These are phyloP conservation scores for Eulemur macaco DNA, from an alignment of 2,113 vertebrate species.

Conservation along the genomic window DNA sequence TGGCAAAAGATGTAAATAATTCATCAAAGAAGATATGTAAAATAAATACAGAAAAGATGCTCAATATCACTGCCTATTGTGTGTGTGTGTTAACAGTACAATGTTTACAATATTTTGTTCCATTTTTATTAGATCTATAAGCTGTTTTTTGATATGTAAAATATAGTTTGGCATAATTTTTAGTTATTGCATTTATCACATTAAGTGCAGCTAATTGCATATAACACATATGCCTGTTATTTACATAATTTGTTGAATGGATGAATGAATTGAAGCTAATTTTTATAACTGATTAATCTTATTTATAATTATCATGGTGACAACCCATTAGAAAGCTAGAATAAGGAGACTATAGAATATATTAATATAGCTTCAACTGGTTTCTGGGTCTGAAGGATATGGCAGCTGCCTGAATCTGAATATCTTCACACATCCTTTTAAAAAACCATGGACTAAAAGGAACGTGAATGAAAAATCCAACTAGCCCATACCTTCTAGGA, in stretches of 20 bases:
- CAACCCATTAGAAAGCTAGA: not conserved
- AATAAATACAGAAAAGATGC: not conserved
- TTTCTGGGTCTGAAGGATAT: not conserved
- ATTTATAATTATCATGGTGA: not conserved
- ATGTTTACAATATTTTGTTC: constrained; percentile 58
- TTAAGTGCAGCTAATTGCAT: constrained; percentile 29
- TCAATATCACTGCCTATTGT: not conserved
- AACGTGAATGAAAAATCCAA: not conserved
- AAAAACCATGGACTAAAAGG: not conserved
- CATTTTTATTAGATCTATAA: constrained; percentile 36
- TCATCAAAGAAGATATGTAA: not conserved
- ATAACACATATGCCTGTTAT: constrained; percentile 24
- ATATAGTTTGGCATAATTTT: constrained; percentile 27
- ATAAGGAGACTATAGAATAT: not conserved
- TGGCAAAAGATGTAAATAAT: not conserved
- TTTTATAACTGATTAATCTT: constrained; percentile 35
- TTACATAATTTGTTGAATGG: constrained; percentile 26
- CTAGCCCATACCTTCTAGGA: not conserved
- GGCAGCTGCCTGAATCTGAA: not conserved
- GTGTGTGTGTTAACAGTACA: not conserved
- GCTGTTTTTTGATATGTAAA: constrained; percentile 46
- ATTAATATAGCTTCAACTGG: not conserved
- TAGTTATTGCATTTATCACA: constrained; percentile 76
- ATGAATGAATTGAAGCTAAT: constrained; percentile 17
- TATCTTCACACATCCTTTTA: not conserved